Conservation (phyloP, 1,140 invertebrate genomes). For the Stenopsyche tienmushanensis region DNA sequence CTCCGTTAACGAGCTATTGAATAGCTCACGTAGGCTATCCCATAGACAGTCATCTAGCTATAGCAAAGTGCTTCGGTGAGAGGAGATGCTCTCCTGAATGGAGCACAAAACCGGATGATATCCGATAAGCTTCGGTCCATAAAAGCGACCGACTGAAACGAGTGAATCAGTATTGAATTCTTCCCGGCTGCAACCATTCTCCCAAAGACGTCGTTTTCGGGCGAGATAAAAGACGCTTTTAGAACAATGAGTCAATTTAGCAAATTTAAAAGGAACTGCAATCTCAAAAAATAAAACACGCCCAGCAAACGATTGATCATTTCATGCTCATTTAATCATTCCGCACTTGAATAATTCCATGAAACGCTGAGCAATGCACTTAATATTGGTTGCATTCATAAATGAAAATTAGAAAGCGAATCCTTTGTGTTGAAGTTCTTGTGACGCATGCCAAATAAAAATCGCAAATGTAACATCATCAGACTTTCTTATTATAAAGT, state of each 20-base stretch:
- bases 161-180: conserved; percentile 16
- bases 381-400: no score
- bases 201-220: neutral
- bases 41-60: neutral
- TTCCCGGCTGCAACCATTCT: conserved; percentile 3
- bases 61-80: conserved; percentile 6
- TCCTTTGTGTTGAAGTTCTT: no score
- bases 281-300: neutral
- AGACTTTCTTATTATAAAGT: no score
- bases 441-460: no score
- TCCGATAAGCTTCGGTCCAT: conserved; percentile 20
- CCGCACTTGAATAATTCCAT: no score
- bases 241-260: no score
- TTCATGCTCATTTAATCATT: no score
- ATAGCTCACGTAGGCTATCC: conserved; percentile 20
- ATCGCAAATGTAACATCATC: no score
- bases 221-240: neutral
- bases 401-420: no score
- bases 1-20: conserved; percentile 24
- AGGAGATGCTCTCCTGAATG: neutral
- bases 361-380: no score
- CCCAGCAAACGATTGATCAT: neutral
- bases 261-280: no score
- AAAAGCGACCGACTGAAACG: conserved; percentile 14
- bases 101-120: conserved; percentile 12